Evolutionary conservation across 2,888 invertebrate species (phyloP).

Genomic region (Toxonevra muliebris): DNA sequence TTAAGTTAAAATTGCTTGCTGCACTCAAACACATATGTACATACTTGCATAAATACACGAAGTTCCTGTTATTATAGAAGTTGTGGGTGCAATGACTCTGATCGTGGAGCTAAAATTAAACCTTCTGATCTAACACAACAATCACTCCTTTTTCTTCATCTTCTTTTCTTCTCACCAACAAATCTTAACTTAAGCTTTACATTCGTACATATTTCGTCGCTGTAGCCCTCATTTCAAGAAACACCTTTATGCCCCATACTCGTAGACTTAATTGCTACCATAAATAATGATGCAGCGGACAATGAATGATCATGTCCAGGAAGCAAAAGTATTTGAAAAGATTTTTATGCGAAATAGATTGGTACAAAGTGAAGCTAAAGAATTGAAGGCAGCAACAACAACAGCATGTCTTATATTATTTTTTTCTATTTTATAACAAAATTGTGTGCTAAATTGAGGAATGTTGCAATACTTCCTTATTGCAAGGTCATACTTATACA

Average conservation of each 20-base stretch:
- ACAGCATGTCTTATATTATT: background rate
- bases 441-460: background rate
- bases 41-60: background rate
- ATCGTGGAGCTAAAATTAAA: too few species aligned
- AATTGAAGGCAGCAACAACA: too few species aligned
- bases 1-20: slow-evolving; percentile 20
- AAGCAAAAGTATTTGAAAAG: slow-evolving; percentile 14
- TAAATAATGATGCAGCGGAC: slow-evolving; percentile 31
- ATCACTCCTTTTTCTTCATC: too few species aligned
- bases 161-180: too few species aligned
- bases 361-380: background rate
- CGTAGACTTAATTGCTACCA: slow-evolving; percentile 33
- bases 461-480: slow-evolving; percentile 33
- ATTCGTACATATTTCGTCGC: too few species aligned
- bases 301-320: slow-evolving; percentile 27
- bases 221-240: too few species aligned
- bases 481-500: slow-evolving; percentile 34
- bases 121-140: too few species aligned
- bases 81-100: slow-evolving; percentile 23
- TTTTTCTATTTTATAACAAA: slow-evolving; percentile 4
- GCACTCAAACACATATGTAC: background rate
- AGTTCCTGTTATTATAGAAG: slow-evolving; percentile 7
- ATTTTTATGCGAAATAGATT: slow-evolving; percentile 22
- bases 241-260: too few species aligned
- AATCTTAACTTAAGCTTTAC: too few species aligned